A percentile compares a stretch with the other conserved stretches of the same genome.
Conservation (phyloP, 2,888 invertebrate species). For the Pocota personata region DNA sequence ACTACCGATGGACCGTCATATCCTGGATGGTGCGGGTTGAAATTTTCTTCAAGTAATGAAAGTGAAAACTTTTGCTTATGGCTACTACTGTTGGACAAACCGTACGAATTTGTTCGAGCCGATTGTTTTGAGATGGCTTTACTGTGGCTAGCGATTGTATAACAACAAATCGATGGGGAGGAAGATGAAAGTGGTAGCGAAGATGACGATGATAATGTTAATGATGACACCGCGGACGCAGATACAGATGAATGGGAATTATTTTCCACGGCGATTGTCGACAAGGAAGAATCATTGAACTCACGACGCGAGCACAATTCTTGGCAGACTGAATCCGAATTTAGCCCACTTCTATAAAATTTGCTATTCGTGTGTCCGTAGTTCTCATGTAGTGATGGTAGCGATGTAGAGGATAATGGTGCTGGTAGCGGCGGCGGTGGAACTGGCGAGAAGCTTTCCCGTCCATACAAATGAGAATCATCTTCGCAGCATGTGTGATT, state of each 20-base stretch:
- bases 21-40: neutral
- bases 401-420: conserved; percentile 14
- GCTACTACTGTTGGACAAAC: neutral
- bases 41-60: conserved; percentile 2
- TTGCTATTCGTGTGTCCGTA: conserved; percentile 27
- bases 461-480: conserved; percentile 4
- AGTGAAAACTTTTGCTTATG: conserved; percentile 20
- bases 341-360: conserved; percentile 33
- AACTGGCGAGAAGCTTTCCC: conserved; percentile 27
- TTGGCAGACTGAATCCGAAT: conserved; percentile 59
- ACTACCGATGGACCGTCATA: neutral
- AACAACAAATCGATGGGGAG: conserved; percentile 80
- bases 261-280: conserved; percentile 33
- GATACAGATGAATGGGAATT: conserved; percentile 39
- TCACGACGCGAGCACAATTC: conserved; percentile 58
- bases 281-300: conserved; percentile 46
- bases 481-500: conserved; percentile 32
- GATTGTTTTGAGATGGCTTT: conserved; percentile 64
- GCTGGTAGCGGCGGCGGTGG: conserved; percentile 1
- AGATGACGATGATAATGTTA: conserved; percentile 37
- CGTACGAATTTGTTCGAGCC: conserved; percentile 15
- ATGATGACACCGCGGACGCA: conserved; percentile 47
- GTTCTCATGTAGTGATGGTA: conserved; percentile 26
- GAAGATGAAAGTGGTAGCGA: conserved; percentile 42
- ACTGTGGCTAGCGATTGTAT: conserved; percentile 77